Base-by-base conservation (phyloP, 2,888 invertebrate genomes). In the Prenolepis imparis region DNA sequence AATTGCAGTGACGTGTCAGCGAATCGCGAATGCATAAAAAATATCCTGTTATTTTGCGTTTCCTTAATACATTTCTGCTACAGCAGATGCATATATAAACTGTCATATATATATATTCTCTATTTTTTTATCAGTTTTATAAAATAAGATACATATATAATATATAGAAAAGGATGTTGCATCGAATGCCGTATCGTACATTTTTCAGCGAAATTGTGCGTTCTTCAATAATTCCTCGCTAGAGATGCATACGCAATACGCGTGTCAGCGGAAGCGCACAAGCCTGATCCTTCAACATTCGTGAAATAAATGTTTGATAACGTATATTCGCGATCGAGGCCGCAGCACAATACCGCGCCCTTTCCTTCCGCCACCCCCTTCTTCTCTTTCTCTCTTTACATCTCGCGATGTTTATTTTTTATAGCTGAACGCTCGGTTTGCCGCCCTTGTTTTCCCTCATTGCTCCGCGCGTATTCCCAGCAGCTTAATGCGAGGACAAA, bases 1-100 rank as follows among this genome's bases (percentile, higher is more conserved):
- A 88, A 89, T 89, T 87, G 88, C 87, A 57, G 59, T 78, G 81
- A 83, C 73, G 78, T 57, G 81, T 74, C 66, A 57, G 36, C 48
- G 63, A 75, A 28, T 67, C 39, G 52, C 52, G 59, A 57, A 18
- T 59, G 59, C 67, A 41, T 48, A 32, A 55, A 57, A 24, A 52
- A 52, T 67, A 59, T 83, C 48, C 44, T 3, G 24, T 24, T 52
- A n/a, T 12, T 72, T 24, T 39, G 64, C 52, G 6, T 61, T 44
- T 15, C 12, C 5, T 15, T 59, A 28, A 39, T 36, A 39, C 41
- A 36, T 12, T 78, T 59, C 66, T 41, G 24, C n/a, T 2, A 32
- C 36, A 8, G 18, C 67, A 44, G 32, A n/a, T n/a, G n/a, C n/a
- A 24, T 18, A n/a, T 55, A n/a, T 63, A 21, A 6, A 8, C 6